Conservation (phyloP, 2,797 vertebrate species). For the Enteromius mattozi region DNA sequence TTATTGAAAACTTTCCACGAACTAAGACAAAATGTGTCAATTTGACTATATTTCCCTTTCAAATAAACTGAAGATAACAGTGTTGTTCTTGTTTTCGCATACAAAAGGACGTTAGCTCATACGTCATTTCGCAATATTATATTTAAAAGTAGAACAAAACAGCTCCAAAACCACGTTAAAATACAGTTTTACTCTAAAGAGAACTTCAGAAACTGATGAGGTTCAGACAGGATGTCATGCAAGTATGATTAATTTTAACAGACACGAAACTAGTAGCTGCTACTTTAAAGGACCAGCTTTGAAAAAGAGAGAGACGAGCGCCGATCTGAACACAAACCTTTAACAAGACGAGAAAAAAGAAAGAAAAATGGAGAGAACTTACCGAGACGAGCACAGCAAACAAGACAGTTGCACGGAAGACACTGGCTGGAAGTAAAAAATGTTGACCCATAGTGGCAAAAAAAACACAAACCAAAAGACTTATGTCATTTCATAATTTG, state of each 20-base stretch:
- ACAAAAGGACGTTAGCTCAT: not conserved
- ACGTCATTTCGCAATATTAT: not conserved
- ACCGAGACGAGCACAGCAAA: constrained; percentile 42
- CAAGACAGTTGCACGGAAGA: constrained; percentile 31
- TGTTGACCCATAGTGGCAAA: constrained; percentile 31
- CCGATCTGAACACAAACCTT: not conserved
- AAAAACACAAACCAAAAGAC: not conserved
- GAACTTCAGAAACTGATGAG: not conserved
- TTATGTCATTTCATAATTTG: constrained; percentile 34
- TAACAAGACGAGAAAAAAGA: not conserved
- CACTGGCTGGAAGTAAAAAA: constrained; percentile 15
- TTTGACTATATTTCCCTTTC: not conserved
- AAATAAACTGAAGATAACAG: not conserved
- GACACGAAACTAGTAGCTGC: not conserved
- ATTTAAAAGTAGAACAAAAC: not conserved
- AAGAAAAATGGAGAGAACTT: not conserved
- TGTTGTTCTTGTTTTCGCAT: too few relatives aligned
- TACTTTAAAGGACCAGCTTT: not conserved
- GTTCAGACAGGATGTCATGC: not conserved
- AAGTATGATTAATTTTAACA: not conserved
- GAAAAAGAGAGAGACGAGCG: not conserved
- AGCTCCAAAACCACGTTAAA: not conserved
- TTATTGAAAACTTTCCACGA: not conserved
- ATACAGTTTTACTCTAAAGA: not conserved
- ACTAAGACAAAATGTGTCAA: not conserved